phyloP scores from a whole-genome alignment of 1,140 invertebrate species.

The Panagrolaimus sp. region DNA sequence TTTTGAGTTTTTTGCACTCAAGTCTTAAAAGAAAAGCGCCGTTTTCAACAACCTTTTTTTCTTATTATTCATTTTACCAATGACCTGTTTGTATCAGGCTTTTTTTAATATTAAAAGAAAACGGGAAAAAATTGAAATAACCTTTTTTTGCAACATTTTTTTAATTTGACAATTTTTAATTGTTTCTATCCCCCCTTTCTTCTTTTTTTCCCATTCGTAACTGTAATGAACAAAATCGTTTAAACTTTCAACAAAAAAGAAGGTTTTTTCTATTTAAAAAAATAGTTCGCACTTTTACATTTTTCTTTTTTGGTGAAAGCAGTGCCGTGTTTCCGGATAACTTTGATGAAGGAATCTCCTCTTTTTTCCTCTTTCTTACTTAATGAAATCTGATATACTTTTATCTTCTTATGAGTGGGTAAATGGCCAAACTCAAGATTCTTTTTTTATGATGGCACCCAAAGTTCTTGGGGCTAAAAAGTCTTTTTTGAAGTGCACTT shows the following conservation, averaged over 20 bases:
- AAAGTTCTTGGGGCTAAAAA: too few relatives aligned
- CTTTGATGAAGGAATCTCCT: conserved; percentile 2
- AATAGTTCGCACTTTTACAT: not conserved
- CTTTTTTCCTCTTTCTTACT: conserved; percentile 8
- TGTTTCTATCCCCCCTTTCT: not conserved
- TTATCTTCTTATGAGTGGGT: conserved; percentile 16
- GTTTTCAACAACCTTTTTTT: not conserved
- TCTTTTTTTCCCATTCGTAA: not conserved
- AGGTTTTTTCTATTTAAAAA: too few relatives aligned
- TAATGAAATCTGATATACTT: conserved; percentile 4
- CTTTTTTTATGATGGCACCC: too few relatives aligned
- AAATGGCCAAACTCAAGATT: conserved; percentile 1
- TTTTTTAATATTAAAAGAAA: not conserved
- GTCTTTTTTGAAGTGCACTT: too few relatives aligned
- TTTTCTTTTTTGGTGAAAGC: not conserved
- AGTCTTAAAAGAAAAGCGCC: not conserved
- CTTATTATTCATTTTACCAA: not conserved
- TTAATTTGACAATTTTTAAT: not conserved
- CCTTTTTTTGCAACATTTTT: conserved; percentile 8
- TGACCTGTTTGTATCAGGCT: conserved; percentile 6
- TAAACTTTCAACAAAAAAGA: too few relatives aligned
- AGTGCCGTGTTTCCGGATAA: not conserved
- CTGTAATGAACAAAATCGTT: not conserved
- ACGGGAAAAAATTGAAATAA: too few relatives aligned
- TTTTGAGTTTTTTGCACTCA: not conserved